Conservation (phyloP, 2,888 invertebrate genomes). For the Didymodactylos carnosus region DNA sequence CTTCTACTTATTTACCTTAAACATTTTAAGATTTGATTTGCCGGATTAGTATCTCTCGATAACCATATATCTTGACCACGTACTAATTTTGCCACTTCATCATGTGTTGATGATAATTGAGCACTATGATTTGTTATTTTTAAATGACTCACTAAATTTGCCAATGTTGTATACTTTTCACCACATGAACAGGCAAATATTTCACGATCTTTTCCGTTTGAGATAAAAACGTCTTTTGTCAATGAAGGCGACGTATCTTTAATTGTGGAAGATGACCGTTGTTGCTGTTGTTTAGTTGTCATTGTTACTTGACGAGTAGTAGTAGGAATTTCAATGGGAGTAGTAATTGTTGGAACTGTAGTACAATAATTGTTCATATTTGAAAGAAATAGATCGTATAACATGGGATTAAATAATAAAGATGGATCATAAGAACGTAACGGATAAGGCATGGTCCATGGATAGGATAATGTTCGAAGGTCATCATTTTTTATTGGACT, state of each 20-base stretch:
- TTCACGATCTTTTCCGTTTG: too few species aligned
- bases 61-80: constrained; percentile 13
- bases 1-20: too few species aligned
- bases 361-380: not conserved
- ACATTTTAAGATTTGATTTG: constrained; percentile 11
- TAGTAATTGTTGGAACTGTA: not conserved
- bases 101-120: not conserved
- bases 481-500: not conserved
- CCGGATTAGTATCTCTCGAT: constrained; percentile 8
- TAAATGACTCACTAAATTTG: not conserved
- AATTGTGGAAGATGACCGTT: not conserved
- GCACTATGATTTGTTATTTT: not conserved
- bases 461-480: not conserved
- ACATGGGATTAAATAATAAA: not conserved
- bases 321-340: not conserved
- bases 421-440: not conserved
- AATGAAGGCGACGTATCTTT: not conserved
- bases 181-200: not conserved
- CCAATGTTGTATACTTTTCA: not conserved
- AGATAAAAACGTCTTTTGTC: too few species aligned
- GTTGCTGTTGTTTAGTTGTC: not conserved
- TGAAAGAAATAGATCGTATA: not conserved
- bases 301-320: not conserved
- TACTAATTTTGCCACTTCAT: constrained; percentile 4
- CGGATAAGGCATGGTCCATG: too few species aligned